A percentile compares a stretch with the other conserved stretches of the same genome.
Evolutionary conservation across 2,113 vertebrate genomes (phyloP).

Genomic region (Ovis aries): ARS-UI_Ramb_v3.0 NC_056054.1:97503001-97503500

Average conservation of each 20-base stretch:
- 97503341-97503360: background rate
- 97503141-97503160: background rate
- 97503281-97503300: background rate
- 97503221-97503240: background rate
- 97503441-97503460: too few species aligned
- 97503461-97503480: background rate
- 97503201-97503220: background rate
- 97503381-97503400: background rate
- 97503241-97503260: background rate
- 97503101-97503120: background rate
- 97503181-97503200: background rate
- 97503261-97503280: background rate
- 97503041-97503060: conserved; percentile 50
- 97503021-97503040: conserved; percentile 74
- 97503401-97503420: background rate
- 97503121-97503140: background rate
- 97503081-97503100: conserved; percentile 61
- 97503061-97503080: conserved; percentile 40
- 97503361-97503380: background rate
- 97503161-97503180: background rate
- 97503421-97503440: background rate
- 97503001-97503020: conserved; percentile 74
- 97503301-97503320: background rate
- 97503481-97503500: background rate
- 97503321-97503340: background rate